Conservation (phyloP, 2,797 vertebrate species). For the Limosa lapponica region DNA sequence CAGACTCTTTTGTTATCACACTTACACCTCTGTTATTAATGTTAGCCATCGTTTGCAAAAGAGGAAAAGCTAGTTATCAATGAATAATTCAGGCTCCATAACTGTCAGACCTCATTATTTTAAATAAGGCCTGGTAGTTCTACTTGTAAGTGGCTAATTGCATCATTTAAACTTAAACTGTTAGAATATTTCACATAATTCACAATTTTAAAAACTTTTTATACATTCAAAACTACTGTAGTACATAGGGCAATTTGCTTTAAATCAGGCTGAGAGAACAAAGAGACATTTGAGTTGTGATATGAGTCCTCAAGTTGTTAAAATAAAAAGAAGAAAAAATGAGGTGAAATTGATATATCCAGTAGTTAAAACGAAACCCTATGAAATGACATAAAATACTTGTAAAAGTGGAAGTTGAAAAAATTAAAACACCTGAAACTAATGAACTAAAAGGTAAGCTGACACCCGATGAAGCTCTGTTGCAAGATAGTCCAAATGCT, state of each 20-base stretch:
- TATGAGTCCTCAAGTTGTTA: slow-evolving; percentile 42
- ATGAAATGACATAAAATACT: slow-evolving; percentile 13
- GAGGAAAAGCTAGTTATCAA: slow-evolving; percentile 81
- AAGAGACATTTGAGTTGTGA: slow-evolving; percentile 53
- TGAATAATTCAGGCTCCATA: slow-evolving; percentile 83
- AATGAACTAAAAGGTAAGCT: background rate
- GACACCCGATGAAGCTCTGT: background rate
- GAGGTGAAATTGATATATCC: slow-evolving; percentile 20
- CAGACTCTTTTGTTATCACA: slow-evolving; percentile 78
- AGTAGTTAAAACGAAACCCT: slow-evolving; percentile 30
- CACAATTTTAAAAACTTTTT: slow-evolving; percentile 76
- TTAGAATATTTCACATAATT: slow-evolving; percentile 79
- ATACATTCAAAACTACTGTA: slow-evolving; percentile 77
- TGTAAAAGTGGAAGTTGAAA: slow-evolving; percentile 29
- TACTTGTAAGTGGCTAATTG: slow-evolving; percentile 82
- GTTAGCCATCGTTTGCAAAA: slow-evolving; percentile 76
- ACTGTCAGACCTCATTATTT: slow-evolving; percentile 85
- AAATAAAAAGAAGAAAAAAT: slow-evolving; percentile 51
- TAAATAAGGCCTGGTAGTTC: slow-evolving; percentile 80
- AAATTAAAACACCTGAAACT: slow-evolving; percentile 22
- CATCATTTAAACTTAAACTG: slow-evolving; percentile 80
- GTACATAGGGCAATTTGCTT: slow-evolving; percentile 75
- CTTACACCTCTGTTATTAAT: slow-evolving; percentile 83
- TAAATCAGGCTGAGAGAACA: slow-evolving; percentile 70
- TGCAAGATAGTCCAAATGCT: background rate